A percentile compares a stretch with the other conserved stretches of the same genome.
Evolutionary conservation across 2,888 invertebrate species (phyloP).

Genomic region (Meghimatium bilineatum): DNA sequence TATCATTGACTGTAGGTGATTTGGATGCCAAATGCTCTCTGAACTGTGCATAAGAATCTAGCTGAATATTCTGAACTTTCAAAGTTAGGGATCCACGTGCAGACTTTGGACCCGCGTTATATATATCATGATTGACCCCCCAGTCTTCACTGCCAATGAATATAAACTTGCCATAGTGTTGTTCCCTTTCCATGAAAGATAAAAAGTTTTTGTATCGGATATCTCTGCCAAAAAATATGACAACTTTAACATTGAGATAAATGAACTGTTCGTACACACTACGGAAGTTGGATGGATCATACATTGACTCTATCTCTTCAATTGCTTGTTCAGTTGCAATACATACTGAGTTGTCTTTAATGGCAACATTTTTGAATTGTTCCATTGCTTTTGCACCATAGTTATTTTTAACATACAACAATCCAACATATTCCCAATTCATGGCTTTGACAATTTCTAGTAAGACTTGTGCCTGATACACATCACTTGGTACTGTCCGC

Average conservation of each 20-base stretch:
- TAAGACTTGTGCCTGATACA: conserved; percentile 61
- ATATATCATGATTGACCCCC: conserved; percentile 60
- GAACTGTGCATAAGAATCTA: conserved; percentile 30
- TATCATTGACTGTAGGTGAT: conserved; percentile 49
- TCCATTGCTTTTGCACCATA: conserved; percentile 69
- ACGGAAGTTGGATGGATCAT: conserved; percentile 51
- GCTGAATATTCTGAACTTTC: conserved; percentile 54
- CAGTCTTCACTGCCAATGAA: conserved; percentile 70
- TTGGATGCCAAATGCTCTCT: conserved; percentile 43
- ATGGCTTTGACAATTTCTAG: conserved; percentile 58
- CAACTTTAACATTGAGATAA: conserved; percentile 58
- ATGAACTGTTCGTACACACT: conserved; percentile 47
- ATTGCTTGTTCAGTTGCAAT: conserved; percentile 61
- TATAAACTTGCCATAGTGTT: conserved; percentile 56
- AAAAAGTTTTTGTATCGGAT: conserved; percentile 59
- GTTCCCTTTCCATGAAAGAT: conserved; percentile 52
- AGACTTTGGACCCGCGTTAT: conserved; percentile 53
- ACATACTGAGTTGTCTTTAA: conserved; percentile 59
- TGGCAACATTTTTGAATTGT: conserved; percentile 59
- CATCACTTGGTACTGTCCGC: conserved; percentile 72
- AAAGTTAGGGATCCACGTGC: conserved; percentile 63
- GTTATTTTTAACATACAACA: conserved; percentile 69
- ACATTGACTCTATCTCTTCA: conserved; percentile 51
- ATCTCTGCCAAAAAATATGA: conserved; percentile 71
- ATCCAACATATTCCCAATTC: conserved; percentile 68